Percentiles rank a stretch among this genome's conserved stretches.
phyloP scores from a whole-genome alignment of 2,113 vertebrate genomes.

The Glaucidium brasilianum region DNA sequence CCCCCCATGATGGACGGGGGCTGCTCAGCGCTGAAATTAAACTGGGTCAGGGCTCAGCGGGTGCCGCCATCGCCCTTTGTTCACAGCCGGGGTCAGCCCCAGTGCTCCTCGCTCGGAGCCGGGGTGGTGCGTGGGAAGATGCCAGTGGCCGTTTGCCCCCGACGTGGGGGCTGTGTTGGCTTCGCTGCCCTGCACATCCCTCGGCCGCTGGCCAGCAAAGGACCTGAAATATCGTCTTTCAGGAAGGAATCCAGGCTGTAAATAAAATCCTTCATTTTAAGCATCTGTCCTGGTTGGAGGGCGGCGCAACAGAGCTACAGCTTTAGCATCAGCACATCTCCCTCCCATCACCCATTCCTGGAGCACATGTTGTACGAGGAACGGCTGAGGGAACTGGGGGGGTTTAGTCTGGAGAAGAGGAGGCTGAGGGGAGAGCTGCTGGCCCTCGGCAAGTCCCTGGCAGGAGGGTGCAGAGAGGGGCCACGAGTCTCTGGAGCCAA shows the following conservation, averaged over 20 bases:
- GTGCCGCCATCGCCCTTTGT: background rate
- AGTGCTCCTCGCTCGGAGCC: rapidly evolving
- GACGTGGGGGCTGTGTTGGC: rapidly evolving
- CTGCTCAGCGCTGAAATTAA: background rate
- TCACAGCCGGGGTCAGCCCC: rapidly evolving
- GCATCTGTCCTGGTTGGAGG: background rate
- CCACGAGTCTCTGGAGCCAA: too few species aligned
- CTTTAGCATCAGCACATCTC: background rate
- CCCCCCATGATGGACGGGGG: background rate
- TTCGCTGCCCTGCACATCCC: rapidly evolving
- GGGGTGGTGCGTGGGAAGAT: background rate
- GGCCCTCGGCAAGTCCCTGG: too few species aligned
- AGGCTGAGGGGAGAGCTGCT: too few species aligned
- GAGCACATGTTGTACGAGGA: too few species aligned
- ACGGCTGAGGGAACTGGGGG: too few species aligned
- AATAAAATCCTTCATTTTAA: background rate
- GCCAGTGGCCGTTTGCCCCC: background rate
- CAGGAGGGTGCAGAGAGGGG: too few species aligned
- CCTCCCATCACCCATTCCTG: too few species aligned
- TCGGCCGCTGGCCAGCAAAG: background rate
- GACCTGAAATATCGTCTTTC: background rate
- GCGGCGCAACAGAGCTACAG: rapidly evolving
- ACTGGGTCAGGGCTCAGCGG: background rate
- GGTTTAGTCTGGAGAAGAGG: too few species aligned
- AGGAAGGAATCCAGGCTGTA: background rate